A percentile compares a stretch with the other conserved stretches of the same genome.
Conservation (phyloP, 2,888 invertebrate species). For the Netelia inedita region DNA sequence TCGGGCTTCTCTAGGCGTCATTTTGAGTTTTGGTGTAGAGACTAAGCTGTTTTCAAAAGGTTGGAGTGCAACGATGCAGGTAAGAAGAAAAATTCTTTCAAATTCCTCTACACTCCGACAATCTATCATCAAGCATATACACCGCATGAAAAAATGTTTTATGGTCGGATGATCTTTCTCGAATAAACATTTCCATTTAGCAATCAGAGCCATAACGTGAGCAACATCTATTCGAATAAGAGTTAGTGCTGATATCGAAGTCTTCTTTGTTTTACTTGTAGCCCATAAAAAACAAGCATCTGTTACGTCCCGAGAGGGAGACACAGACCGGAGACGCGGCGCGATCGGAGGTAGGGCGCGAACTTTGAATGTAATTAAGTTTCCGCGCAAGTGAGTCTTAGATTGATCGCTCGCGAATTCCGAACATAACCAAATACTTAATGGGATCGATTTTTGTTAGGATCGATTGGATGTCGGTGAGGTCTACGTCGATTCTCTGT, state of each 20-base stretch:
- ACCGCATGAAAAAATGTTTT: slow-evolving; percentile 46
- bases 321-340: too few relatives aligned
- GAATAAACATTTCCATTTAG: slow-evolving; percentile 53
- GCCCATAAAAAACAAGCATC: slow-evolving; percentile 9
- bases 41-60: slow-evolving; percentile 30
- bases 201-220: slow-evolving; percentile 53
- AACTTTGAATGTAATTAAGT: too few relatives aligned
- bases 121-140: slow-evolving; percentile 50
- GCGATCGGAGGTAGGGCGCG: too few relatives aligned
- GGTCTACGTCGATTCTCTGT: too few relatives aligned
- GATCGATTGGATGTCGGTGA: too few relatives aligned
- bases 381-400: too few relatives aligned
- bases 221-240: slow-evolving; percentile 59
- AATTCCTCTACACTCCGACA: slow-evolving; percentile 52
- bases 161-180: slow-evolving; percentile 39
- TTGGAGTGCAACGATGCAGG: slow-evolving; percentile 56
- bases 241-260: slow-evolving; percentile 44
- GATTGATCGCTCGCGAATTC: too few relatives aligned
- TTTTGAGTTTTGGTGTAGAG: neutral
- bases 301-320: too few relatives aligned
- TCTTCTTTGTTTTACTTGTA: slow-evolving; percentile 11
- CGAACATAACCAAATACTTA: too few relatives aligned
- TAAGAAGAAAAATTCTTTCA: slow-evolving; percentile 53
- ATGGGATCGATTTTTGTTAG: too few relatives aligned
- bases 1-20: slow-evolving; percentile 10